phyloP scores from a whole-genome alignment of 2,797 vertebrate species.

The Eurystomus glaucurus region DNA sequence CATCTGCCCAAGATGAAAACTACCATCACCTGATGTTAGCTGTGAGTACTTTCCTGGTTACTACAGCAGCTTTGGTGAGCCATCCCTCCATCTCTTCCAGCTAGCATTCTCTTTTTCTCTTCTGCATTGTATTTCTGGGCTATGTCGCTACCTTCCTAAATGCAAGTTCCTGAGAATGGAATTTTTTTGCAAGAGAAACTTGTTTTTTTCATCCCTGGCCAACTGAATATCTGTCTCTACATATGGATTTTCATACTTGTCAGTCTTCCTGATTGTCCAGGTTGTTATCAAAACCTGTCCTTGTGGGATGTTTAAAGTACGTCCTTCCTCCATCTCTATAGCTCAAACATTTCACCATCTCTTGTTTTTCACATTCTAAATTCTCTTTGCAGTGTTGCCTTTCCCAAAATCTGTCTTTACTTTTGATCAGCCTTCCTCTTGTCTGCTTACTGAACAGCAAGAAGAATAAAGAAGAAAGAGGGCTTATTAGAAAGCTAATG shows the following conservation, averaged over 20 bases:
- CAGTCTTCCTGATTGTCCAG: background rate
- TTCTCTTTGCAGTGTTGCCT: background rate
- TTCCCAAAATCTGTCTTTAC: background rate
- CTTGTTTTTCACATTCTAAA: background rate
- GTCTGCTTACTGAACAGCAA: background rate
- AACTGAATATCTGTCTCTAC: background rate
- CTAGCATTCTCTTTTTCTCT: background rate
- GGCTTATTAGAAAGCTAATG: background rate
- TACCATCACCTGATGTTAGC: background rate
- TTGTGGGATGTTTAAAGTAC: background rate
- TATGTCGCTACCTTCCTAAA: background rate
- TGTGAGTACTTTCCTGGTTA: background rate
- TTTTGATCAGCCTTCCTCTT: background rate
- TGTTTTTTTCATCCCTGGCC: background rate
- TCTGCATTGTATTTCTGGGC: background rate
- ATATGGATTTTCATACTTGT: background rate
- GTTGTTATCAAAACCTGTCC: background rate
- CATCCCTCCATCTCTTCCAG: background rate
- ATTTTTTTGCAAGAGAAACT: background rate
- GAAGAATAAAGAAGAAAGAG: background rate
- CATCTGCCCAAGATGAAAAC: background rate
- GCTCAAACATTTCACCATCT: background rate
- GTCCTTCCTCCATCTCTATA: background rate
- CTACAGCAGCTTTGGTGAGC: background rate
- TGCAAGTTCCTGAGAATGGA: background rate